Evolutionary conservation across 2,888 invertebrate species (phyloP).

Genomic region (Tortricodes alternella): DNA sequence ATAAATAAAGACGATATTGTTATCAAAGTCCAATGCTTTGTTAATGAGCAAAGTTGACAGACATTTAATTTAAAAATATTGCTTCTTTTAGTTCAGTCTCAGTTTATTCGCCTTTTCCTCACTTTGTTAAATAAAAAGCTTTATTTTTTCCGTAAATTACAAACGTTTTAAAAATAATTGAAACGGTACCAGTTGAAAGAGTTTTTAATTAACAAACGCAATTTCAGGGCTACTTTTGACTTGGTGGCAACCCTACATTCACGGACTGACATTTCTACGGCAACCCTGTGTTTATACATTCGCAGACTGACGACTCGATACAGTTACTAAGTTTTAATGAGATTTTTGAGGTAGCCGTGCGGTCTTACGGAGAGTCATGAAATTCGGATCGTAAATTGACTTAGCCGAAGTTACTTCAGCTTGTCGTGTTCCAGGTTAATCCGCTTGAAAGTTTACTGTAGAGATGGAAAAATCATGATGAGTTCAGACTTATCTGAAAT

Average conservation of each 20-base stretch:
- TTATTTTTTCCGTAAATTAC: too few species aligned
- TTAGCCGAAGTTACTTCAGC: conserved; percentile 54
- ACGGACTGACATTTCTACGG: too few species aligned
- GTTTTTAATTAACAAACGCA: neutral
- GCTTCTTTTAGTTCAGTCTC: too few species aligned
- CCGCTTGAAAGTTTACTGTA: conserved; percentile 43
- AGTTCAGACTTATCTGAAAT: conserved; percentile 31
- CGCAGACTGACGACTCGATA: conserved; percentile 40
- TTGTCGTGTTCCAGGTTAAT: conserved; percentile 42
- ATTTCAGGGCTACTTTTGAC: neutral
- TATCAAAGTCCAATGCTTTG: too few species aligned
- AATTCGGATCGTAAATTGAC: conserved; percentile 61
- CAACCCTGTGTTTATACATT: conserved; percentile 10
- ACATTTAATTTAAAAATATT: too few species aligned
- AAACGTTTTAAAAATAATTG: too few species aligned
- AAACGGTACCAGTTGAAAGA: too few species aligned
- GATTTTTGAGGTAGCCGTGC: conserved; percentile 61
- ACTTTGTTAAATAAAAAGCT: too few species aligned
- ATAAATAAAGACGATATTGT: too few species aligned
- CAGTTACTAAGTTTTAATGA: conserved; percentile 65
- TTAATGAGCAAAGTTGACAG: too few species aligned
- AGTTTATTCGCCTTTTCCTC: too few species aligned
- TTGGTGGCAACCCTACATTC: neutral
- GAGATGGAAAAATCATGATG: conserved; percentile 36
- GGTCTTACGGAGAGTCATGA: conserved; percentile 44